Conservation (phyloP, 1,140 invertebrate species). For the Agrypnia vestita region DNA sequence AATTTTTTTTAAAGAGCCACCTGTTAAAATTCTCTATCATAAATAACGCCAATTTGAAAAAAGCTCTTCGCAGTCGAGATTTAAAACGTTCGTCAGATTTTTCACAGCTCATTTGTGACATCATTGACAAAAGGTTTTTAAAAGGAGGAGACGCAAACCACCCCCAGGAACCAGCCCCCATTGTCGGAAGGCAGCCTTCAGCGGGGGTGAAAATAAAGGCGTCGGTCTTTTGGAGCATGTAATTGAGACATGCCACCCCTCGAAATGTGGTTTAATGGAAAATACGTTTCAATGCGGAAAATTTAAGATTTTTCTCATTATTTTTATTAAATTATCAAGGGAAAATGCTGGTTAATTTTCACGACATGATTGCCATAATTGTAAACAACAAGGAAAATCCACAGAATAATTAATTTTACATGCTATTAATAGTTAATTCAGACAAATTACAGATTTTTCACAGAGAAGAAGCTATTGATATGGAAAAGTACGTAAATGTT, state of each 20-base stretch:
- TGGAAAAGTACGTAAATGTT: too few relatives aligned
- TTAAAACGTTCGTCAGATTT: constrained; percentile 45
- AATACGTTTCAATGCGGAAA: constrained; percentile 14
- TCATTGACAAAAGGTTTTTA: constrained; percentile 50
- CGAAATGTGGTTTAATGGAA: constrained; percentile 35
- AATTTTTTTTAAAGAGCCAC: constrained; percentile 4
- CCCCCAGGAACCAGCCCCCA: constrained; percentile 4
- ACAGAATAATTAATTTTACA: too few relatives aligned
- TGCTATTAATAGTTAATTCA: too few relatives aligned
- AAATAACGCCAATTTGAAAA: constrained; percentile 5
- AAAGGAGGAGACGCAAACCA: constrained; percentile 7
- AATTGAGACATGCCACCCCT: constrained; percentile 57
- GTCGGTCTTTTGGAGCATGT: constrained; percentile 57
- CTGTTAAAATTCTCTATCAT: constrained; percentile 15
- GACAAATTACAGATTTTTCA: too few relatives aligned
- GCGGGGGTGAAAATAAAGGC: constrained; percentile 52
- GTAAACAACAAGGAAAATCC: too few relatives aligned
- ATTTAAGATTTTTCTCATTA: too few relatives aligned
- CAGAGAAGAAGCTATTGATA: too few relatives aligned
- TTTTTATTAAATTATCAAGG: too few relatives aligned
- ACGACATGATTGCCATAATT: too few relatives aligned
- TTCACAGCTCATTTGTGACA: constrained; percentile 57
- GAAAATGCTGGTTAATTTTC: too few relatives aligned
- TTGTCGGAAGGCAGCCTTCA: constrained; percentile 10
- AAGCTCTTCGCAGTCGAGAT: constrained; percentile 25